Evolutionary conservation across 2,113 vertebrate species (phyloP).

Genomic region (Leptobrachium leishanense): DNA sequence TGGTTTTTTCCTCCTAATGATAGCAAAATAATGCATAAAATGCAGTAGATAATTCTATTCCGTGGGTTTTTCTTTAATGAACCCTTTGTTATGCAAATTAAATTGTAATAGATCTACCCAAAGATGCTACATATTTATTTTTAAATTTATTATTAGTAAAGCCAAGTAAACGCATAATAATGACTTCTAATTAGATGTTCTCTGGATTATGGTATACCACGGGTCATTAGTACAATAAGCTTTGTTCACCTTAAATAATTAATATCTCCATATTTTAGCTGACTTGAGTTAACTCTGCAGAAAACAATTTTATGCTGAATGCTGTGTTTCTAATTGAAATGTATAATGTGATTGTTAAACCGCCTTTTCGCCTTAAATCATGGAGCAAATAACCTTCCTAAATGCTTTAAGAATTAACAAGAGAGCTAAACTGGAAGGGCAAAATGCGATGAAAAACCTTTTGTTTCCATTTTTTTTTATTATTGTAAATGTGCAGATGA

Average conservation of each 20-base stretch:
- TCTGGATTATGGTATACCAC: slow-evolving; percentile 1
- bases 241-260: slow-evolving; percentile 19
- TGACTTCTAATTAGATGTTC: slow-evolving; percentile 17
- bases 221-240: slow-evolving; percentile 17
- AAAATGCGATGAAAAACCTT: too few species aligned
- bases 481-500: too few species aligned
- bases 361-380: too few species aligned
- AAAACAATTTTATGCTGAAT: background rate
- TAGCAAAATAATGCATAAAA: slow-evolving; percentile 10
- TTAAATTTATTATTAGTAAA: slow-evolving; percentile 11
- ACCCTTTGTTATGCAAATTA: slow-evolving; percentile 28
- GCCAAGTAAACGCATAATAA: slow-evolving; percentile 1
- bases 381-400: background rate
- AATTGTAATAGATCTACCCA: slow-evolving; percentile 5
- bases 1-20: background rate
- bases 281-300: background rate
- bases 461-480: too few species aligned
- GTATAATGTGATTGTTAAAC: background rate
- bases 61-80: slow-evolving; percentile 9
- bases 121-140: slow-evolving; percentile 16
- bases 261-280: slow-evolving; percentile 18
- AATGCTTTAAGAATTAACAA: too few species aligned
- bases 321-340: slow-evolving; percentile 1
- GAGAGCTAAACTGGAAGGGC: too few species aligned
- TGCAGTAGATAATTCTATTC: background rate